Evolutionary conservation across 1,140 invertebrate species (phyloP).

Genomic region (Ceratosolen fusciceps): DNA sequence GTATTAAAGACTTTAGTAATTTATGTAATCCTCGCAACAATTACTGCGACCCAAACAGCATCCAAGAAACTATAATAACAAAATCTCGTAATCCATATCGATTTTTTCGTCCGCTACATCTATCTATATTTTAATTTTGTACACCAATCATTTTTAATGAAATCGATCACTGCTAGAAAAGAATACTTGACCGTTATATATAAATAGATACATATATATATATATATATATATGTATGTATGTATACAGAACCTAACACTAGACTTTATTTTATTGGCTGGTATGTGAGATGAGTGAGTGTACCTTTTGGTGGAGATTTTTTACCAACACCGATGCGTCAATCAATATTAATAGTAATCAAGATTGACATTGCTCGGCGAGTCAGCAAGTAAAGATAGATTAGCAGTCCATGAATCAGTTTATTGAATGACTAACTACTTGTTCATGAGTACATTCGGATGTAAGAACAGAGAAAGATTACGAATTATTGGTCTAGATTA

Average conservation of each 20-base stretch:
- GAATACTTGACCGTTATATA: not conserved
- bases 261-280: not conserved
- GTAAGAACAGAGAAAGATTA: not conserved
- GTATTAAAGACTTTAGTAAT: not conserved
- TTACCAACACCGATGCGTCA: constrained; percentile 3
- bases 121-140: too few relatives aligned
- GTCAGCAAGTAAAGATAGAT: constrained; percentile 15
- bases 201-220: too few relatives aligned
- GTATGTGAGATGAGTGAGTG: not conserved
- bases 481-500: constrained; percentile 10
- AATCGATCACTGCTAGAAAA: not conserved
- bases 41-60: not conserved
- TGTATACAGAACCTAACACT: not conserved
- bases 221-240: too few relatives aligned
- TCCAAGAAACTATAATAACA: too few relatives aligned
- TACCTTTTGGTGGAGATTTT: constrained; percentile 1
- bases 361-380: constrained; percentile 20
- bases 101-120: too few relatives aligned
- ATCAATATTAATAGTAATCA: constrained; percentile 32
- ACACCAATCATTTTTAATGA: not conserved
- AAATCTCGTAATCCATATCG: too few relatives aligned
- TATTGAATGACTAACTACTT: constrained; percentile 26
- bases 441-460: constrained; percentile 16
- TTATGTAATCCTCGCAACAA: not conserved
- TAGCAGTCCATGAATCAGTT: constrained; percentile 11